Conservation (phyloP, 1,140 invertebrate species). For the Trichomalopsis sarcophagae region DNA sequence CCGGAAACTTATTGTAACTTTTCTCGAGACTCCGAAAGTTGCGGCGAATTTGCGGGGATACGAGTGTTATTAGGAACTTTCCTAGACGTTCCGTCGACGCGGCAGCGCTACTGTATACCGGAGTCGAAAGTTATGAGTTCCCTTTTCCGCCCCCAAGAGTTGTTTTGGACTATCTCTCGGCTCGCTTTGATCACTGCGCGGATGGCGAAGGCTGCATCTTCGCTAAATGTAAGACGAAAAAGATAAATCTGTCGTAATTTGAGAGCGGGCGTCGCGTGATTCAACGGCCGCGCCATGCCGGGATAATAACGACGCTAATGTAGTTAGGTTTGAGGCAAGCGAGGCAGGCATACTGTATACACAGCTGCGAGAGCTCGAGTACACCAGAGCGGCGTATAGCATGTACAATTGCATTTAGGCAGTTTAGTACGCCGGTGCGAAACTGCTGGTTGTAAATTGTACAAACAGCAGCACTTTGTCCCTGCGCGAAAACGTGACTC, state of each 20-base stretch:
- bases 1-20: neutral
- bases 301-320: constrained; percentile 19
- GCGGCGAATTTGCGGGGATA: neutral
- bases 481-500: neutral
- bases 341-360: neutral
- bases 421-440: neutral
- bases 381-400: neutral
- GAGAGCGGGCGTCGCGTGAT: neutral
- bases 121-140: constrained; percentile 13
- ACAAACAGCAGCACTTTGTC: constrained; percentile 15
- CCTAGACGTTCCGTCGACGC: neutral
- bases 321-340: neutral
- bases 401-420: constrained; percentile 17
- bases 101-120: neutral
- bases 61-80: constrained; percentile 30
- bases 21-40: neutral
- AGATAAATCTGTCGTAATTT: neutral
- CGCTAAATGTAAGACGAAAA: too few relatives aligned
- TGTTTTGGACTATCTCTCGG: neutral
- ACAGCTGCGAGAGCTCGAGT: neutral
- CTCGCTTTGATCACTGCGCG: neutral
- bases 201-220: too few relatives aligned
- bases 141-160: neutral
- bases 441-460: constrained; percentile 18
- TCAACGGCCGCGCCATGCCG: neutral